phyloP scores from a whole-genome alignment of 2,888 invertebrate genomes.

The Eilema sororculum region DNA sequence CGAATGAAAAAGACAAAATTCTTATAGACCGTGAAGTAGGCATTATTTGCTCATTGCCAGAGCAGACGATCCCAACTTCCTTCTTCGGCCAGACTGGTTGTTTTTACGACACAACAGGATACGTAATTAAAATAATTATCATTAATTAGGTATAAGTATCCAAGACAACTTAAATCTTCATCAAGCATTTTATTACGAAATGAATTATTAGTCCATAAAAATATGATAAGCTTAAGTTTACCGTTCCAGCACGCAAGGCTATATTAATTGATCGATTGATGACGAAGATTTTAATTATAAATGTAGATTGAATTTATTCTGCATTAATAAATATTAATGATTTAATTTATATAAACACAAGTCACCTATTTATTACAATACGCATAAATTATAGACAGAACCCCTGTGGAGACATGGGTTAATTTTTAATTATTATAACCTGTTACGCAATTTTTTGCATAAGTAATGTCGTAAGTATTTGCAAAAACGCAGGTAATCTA shows the following conservation, averaged over 20 bases:
- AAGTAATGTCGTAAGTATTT: background rate
- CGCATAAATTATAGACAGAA: slow-evolving; percentile 20
- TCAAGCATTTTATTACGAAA: slow-evolving; percentile 3
- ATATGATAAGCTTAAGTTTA: slow-evolving; percentile 16
- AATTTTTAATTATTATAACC: slow-evolving; percentile 4
- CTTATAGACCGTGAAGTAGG: background rate
- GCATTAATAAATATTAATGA: slow-evolving; percentile 33
- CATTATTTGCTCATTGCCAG: background rate
- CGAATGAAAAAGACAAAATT: too few relatives aligned
- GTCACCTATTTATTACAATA: slow-evolving; percentile 31
- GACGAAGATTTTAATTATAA: slow-evolving; percentile 33
- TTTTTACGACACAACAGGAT: background rate
- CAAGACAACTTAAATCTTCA: background rate
- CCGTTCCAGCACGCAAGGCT: slow-evolving; percentile 7
- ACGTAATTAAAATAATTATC: background rate
- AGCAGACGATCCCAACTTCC: background rate
- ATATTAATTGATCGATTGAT: slow-evolving; percentile 1
- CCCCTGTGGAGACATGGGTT: slow-evolving; percentile 33
- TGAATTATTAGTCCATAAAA: slow-evolving; percentile 10
- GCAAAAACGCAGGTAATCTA: background rate
- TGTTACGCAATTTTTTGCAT: slow-evolving; percentile 3
- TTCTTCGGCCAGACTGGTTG: background rate
- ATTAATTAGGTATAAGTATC: background rate
- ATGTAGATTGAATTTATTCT: slow-evolving; percentile 37
- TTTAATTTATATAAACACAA: slow-evolving; percentile 29